phyloP scores from a whole-genome alignment of 2,888 invertebrate species.

The Diaphora mendica region DNA sequence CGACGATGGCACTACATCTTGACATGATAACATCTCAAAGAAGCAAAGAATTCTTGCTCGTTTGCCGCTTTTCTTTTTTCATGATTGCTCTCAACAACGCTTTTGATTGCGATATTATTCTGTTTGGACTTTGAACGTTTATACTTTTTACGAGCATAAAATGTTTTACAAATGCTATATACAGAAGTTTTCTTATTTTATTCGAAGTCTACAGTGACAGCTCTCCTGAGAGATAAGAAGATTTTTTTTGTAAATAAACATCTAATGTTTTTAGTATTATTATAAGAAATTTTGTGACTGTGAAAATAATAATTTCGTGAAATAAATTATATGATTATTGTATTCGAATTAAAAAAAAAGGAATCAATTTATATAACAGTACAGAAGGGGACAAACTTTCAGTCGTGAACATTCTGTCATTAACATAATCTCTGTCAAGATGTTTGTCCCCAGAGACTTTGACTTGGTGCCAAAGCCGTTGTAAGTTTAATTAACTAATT shows the following conservation, averaged over 20 bases:
- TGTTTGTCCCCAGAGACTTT: slow-evolving; percentile 16
- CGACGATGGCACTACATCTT: not conserved
- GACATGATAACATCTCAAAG: not conserved
- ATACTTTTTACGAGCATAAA: not conserved
- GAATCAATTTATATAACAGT: not conserved
- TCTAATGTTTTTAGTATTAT: not conserved
- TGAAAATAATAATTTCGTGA: too few species aligned
- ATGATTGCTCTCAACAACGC: not conserved
- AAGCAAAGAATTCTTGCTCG: not conserved
- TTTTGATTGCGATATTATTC: not conserved
- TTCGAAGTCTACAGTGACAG: not conserved
- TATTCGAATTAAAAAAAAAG: too few species aligned
- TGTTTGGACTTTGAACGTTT: too few species aligned
- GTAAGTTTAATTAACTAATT: slow-evolving; percentile 35
- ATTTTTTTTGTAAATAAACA: not conserved
- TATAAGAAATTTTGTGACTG: not conserved
- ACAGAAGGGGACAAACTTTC: not conserved
- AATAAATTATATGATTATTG: too few species aligned
- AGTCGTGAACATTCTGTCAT: slow-evolving; percentile 12
- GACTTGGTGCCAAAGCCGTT: slow-evolving; percentile 8
- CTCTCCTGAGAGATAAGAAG: not conserved
- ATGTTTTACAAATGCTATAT: not conserved
- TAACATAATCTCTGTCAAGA: slow-evolving; percentile 16
- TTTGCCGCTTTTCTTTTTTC: not conserved
- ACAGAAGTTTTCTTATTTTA: not conserved